Base-by-base conservation (phyloP, 1,140 invertebrate genomes). In the Tenebrio molitor region DNA sequence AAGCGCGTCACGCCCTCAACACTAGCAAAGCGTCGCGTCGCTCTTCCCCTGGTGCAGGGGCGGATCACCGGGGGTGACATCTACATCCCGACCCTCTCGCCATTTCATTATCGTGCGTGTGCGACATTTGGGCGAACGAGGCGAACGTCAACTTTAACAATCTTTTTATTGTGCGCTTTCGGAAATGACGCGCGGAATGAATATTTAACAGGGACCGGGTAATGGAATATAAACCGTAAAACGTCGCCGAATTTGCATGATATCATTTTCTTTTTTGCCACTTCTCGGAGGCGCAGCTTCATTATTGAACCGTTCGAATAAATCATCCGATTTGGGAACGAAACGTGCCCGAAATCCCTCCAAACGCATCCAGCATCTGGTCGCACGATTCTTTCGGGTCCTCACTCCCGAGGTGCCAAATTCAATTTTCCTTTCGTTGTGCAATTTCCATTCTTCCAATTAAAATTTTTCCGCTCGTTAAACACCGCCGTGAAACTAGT, bases 171-270 rank as follows among this genome's bases (percentile, higher is more conserved):
- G 46, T 23, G 1, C 46, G 21, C 21, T 53, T 53, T 53, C 46
- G 46, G 46, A 25, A 53, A 39, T 39, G 36, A 39, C 12, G 36
- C 36, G 36, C 36, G n/a, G 36, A 12, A 53, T 53, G 46, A 53
- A 53, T 53, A 53, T 53, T 53, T 53, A 53, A 53, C 46, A 53
- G 46, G 42, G 12, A 3, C 16, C 10, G 14, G 5, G 17, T 53
- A 53, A 53, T 53, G 46, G 46, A 53, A 53, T 29, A 53, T 53
- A 53, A 53, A 25, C 46, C 46, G 46, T 58, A 58, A 58, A 58
- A 53, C 50, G 50, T 29, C 50, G n/a, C 44, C 2, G 50, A 58
- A 58, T 58, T 58, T 58, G 25, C 50, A 58, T 34, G 21, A 25
- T 58, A 2, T 41, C 2, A 58, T 33, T 58, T 58, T 58, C 29